Base-by-base conservation (phyloP, 2,888 invertebrate species). In the Caradrina kadenii region DNA sequence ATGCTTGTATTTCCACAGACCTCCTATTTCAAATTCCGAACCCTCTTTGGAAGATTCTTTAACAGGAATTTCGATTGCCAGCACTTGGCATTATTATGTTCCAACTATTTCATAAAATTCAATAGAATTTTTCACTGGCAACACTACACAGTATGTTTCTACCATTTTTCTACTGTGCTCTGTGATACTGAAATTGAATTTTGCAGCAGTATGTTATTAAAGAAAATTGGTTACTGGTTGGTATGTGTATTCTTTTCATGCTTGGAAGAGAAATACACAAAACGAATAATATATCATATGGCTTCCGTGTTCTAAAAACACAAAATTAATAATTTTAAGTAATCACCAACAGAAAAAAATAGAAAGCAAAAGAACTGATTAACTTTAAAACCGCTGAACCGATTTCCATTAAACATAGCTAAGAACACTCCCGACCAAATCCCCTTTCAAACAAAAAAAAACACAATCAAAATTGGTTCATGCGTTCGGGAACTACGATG, bases 11-110 rank as follows among this genome's bases (percentile, higher is more conserved):
- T 81, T 84, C 7, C 79, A 67, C 61, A 53, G 31, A 31, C 26
- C 69, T 73, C 56, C 68, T 77, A 80, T 75, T 81, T 81, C 80
- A 83, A 77, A 89, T 88, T 82, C 86, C 86, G 78, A 63, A 68
- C 79, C 77, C 79, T 82, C 81, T 87, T 88, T 85, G 80, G 73
- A 67, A 85, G 75, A 88, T 88, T 88, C 86, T 77, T 80, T 65
- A 70, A 70, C 54, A 35, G 70, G 73, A 76, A 83, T 84, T 81
- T 80, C 76, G 48, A 66, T 74, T 74, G 75, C 74, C 73, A 74
- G 73, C 31, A 59, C 73, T 73, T 63, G 55, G 67, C 66, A 64
- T 79, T 83, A 79, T 78, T 76, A 78, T 76, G 65, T 73, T 69
- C 50, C 49, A 77, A 80, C 76, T 73, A 78, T 83, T 73, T 73